Percentiles rank a stretch among this genome's conserved stretches.
Conservation (phyloP, 2,113 vertebrate genomes). For the Percopsis transmontana region DNA sequence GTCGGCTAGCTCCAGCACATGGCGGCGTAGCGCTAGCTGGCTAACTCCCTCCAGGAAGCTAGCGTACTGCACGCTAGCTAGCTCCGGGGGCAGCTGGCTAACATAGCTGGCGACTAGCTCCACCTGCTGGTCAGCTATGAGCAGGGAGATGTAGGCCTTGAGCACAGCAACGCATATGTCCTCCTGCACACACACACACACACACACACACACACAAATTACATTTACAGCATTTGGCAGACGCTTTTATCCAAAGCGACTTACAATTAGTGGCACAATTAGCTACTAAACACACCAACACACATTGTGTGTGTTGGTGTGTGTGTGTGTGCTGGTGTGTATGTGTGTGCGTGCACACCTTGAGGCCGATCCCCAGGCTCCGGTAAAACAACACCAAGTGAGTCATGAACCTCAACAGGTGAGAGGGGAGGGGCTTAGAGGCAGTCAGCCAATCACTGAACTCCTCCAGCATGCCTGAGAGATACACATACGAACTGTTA, state of each 20-base stretch:
- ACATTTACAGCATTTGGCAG: no score
- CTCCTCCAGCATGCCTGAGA: slow-evolving; percentile 89
- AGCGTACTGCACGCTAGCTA: slow-evolving; percentile 87
- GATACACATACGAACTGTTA: slow-evolving; percentile 4
- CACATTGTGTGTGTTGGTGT: background rate
- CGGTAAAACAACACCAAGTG: slow-evolving; percentile 94
- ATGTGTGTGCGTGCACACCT: slow-evolving; percentile 74
- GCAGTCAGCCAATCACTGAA: slow-evolving; percentile 89
- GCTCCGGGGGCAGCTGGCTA: slow-evolving; percentile 86
- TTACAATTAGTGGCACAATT: no score
- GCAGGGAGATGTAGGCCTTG: slow-evolving; percentile 83
- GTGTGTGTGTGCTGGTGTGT: background rate
- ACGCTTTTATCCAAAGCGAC: no score
- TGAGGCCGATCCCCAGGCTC: slow-evolving; percentile 88
- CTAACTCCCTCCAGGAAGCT: slow-evolving; percentile 89
- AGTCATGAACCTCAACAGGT: slow-evolving; percentile 92
- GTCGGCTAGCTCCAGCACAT: slow-evolving; percentile 87
- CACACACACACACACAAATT: background rate
- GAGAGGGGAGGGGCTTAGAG: slow-evolving; percentile 84
- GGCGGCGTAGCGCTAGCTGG: slow-evolving; percentile 85
- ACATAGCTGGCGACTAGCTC: slow-evolving; percentile 92
- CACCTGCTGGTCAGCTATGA: slow-evolving; percentile 86
- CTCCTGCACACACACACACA: slow-evolving; percentile 75
- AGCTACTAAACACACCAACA: slow-evolving; percentile 3
- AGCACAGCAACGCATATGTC: slow-evolving; percentile 88